Conservation (phyloP, 2,797 vertebrate species). For the Moxostoma hubbsi region DNA sequence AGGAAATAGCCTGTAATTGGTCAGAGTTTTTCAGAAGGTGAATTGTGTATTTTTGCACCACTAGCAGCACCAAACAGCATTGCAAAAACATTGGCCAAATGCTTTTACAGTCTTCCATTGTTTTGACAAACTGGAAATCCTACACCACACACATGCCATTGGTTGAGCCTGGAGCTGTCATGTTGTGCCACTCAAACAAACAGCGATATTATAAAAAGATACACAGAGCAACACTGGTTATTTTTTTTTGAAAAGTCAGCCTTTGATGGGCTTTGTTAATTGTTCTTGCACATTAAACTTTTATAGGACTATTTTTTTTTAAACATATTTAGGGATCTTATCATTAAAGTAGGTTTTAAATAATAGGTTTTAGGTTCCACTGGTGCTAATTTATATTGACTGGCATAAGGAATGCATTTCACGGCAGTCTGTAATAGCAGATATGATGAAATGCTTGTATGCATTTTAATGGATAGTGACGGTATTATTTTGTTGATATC, state of each 20-base stretch:
- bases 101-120: not conserved
- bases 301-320: not conserved
- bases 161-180: not conserved
- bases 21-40: not conserved
- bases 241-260: too few species aligned
- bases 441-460: not conserved
- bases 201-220: not conserved
- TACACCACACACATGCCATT: not conserved
- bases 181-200: not conserved
- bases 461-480: not conserved
- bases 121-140: not conserved
- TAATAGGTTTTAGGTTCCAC: not conserved
- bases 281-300: not conserved
- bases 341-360: not conserved
- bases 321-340: not conserved
- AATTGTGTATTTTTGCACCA: not conserved
- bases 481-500: not conserved
- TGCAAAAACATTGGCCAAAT: not conserved
- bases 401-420: not conserved
- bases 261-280: not conserved
- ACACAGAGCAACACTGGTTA: not conserved
- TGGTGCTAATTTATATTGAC: not conserved
- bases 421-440: not conserved
- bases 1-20: not conserved
- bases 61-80: not conserved